These are phyloP conservation scores for Xerus inauris DNA, from an alignment of 2,113 vertebrate species.

Conservation along the genomic window DNA sequence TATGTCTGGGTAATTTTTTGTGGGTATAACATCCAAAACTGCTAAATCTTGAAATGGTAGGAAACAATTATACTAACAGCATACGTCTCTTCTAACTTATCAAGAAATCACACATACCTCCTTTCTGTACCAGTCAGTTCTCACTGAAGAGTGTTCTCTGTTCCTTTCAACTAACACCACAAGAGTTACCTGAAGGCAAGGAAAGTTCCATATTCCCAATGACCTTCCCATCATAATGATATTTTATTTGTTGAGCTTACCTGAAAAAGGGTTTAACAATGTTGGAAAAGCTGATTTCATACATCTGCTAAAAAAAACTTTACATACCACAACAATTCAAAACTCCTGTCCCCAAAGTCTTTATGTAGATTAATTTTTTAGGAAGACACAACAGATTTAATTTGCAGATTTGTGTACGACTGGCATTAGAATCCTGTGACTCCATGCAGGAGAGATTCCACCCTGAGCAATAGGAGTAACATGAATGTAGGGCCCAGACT, in stretches of 20 bases:
- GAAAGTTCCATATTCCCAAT: constrained; percentile 8
- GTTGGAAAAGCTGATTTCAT: not conserved
- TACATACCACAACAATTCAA: not conserved
- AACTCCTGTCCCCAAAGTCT: not conserved
- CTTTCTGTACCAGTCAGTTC: not conserved
- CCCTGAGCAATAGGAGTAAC: not conserved
- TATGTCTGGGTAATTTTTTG: not conserved
- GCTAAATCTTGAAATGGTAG: not conserved
- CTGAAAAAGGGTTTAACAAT: constrained; percentile 14
- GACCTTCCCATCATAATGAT: not conserved
- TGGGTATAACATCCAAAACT: not conserved
- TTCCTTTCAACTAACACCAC: not conserved
- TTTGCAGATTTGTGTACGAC: not conserved
- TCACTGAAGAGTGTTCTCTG: not conserved
- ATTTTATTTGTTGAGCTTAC: not conserved
- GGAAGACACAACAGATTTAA: not conserved
- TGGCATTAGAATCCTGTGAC: not conserved
- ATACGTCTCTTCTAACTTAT: not conserved
- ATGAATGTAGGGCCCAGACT: not conserved
- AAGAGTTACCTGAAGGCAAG: not conserved
- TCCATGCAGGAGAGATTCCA: not conserved
- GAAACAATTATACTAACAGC: not conserved
- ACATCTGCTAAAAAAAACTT: not conserved
- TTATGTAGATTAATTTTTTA: constrained; percentile 13
- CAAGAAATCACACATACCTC: not conserved